A percentile compares a stretch with the other conserved stretches of the same genome.
These are phyloP conservation scores for Psix sp. DNA, from an alignment of 1,140 invertebrate species.

Conservation along the genomic window DNA sequence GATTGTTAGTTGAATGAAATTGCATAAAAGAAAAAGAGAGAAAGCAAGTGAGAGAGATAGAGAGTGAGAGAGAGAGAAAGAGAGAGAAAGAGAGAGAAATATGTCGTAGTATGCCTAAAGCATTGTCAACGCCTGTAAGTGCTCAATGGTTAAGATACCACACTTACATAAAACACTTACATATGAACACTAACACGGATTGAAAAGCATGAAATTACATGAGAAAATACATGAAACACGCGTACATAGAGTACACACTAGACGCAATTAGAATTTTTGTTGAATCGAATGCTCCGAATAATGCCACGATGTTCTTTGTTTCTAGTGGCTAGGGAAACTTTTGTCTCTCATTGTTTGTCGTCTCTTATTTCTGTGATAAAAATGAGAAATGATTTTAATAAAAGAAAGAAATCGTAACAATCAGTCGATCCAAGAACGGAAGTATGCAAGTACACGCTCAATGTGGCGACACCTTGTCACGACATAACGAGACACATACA, in stretches of 20 bases:
- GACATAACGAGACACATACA: conserved; percentile 7
- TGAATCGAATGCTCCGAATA: conserved; percentile 56
- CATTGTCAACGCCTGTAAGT: conserved; percentile 58
- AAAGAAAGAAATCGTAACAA: not conserved
- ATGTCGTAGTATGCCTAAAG: conserved; percentile 50
- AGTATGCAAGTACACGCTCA: too few relatives aligned
- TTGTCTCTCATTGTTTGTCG: conserved; percentile 50
- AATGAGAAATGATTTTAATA: conserved; percentile 13
- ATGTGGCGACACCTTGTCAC: conserved; percentile 32
- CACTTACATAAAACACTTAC: conserved; percentile 28
- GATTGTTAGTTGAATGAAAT: conserved; percentile 29
- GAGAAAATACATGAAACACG: conserved; percentile 6
- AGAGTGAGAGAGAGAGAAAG: conserved; percentile 13
- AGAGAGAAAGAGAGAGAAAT: conserved; percentile 15
- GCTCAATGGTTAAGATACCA: conserved; percentile 45
- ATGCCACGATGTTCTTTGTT: conserved; percentile 61
- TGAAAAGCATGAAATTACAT: conserved; percentile 4
- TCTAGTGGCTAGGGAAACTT: conserved; percentile 58
- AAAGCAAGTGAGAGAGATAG: not conserved
- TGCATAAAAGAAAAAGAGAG: conserved; percentile 5
- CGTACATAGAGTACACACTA: conserved; percentile 44
- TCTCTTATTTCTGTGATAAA: conserved; percentile 56
- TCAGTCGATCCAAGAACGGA: not conserved
- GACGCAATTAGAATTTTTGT: conserved; percentile 60
- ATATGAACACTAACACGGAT: conserved; percentile 5